A percentile compares a stretch with the other conserved stretches of the same genome.
phyloP scores from a whole-genome alignment of 2,797 vertebrate species.

The Melanogrammus aeglefinus region DNA sequence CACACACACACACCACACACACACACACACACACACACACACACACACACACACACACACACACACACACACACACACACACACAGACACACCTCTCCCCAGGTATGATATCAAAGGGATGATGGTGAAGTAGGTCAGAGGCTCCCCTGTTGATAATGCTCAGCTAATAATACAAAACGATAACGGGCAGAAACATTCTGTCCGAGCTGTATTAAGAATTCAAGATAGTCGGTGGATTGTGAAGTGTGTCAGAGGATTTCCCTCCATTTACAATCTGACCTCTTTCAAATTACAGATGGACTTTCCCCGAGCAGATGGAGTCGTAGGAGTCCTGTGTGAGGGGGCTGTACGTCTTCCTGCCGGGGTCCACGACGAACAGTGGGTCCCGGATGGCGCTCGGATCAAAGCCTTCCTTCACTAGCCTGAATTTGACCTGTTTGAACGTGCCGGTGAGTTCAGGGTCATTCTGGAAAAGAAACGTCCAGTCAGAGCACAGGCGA shows the following conservation, averaged over 20 bases:
- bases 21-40: background rate
- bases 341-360: conserved; percentile 59
- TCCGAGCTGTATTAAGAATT: background rate
- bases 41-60: background rate
- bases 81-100: background rate
- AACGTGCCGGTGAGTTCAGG: conserved; percentile 73
- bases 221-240: background rate
- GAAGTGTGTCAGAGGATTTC: background rate
- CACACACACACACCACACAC: too few relatives aligned
- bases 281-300: conserved; percentile 15
- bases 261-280: conserved; percentile 14
- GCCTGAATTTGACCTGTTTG: conserved; percentile 71
- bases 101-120: background rate
- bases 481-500: background rate
- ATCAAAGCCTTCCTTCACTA: conserved; percentile 73
- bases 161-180: too few relatives aligned
- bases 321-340: conserved; percentile 68
- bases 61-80: background rate
- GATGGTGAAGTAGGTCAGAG: background rate
- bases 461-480: conserved; percentile 47
- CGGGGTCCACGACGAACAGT: conserved; percentile 72
- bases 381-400: conserved; percentile 61
- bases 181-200: background rate
- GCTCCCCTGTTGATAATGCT: too few relatives aligned
- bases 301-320: conserved; percentile 38